A percentile compares a stretch with the other conserved stretches of the same genome.
phyloP scores from a whole-genome alignment of 2,797 vertebrate species.

The Gymnopithys bicolor region DNA sequence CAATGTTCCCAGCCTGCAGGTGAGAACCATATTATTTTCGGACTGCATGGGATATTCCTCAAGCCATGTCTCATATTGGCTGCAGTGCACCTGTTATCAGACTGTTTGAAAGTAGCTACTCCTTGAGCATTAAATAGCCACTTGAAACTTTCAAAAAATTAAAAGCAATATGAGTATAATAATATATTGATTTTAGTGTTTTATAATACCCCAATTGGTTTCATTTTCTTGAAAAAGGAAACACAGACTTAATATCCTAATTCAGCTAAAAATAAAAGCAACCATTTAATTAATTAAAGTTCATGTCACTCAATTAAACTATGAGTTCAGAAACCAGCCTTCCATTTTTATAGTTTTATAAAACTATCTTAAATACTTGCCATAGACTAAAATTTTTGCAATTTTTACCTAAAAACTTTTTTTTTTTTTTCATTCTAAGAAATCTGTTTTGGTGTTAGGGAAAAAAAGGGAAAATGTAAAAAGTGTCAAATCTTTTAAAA shows the following conservation, averaged over 20 bases:
- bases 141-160: neutral
- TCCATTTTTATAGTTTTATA: neutral
- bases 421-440: neutral
- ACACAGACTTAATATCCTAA: neutral
- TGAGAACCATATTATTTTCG: neutral
- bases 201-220: neutral
- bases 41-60: neutral
- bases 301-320: conserved; percentile 28
- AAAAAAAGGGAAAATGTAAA: neutral
- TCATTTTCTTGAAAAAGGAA: neutral
- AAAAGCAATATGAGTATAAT: neutral
- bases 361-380: neutral
- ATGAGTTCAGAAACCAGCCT: neutral
- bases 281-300: conserved; percentile 47
- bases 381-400: neutral
- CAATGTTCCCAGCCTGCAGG: neutral
- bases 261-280: conserved; percentile 40
- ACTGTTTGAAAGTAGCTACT: neutral
- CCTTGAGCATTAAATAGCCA: neutral
- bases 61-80: neutral
- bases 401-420: neutral
- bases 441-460: neutral
- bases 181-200: conserved; percentile 2
- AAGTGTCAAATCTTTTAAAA: neutral
- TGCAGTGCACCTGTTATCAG: neutral